Base-by-base conservation (phyloP, 2,797 vertebrate species). In the Melopsittacus undulatus region DNA sequence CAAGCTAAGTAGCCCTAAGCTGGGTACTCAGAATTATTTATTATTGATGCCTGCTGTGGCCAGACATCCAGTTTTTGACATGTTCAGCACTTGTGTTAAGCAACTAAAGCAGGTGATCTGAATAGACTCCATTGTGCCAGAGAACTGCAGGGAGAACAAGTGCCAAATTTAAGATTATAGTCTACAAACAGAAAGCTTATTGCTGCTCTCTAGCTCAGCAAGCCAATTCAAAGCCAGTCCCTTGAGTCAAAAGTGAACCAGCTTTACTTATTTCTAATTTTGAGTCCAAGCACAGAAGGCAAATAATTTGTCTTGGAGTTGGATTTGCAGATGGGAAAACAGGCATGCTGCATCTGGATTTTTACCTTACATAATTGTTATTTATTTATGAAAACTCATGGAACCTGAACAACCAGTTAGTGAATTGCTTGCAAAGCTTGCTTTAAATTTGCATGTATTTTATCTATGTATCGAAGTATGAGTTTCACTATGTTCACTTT, bases 121-220 rank as follows among this genome's bases (percentile, higher is more conserved):
- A 96, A 87, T 88, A 82, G 83, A 87, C 82, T 77, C 57, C 77
- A 69, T 86, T 90, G 80, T 96, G 88, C 83, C 77, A 92, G 77
- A 91, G 80, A 70, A 89, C 83, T 93, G 51, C 61, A 80, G 48
- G 86, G 72, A 90, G 54, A 89, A 49, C 38, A 73, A 92, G 38
- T 90, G 88, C 93, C 94, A 96, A 95, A 73, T 95, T 95, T 90
- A 95, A 95, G 88, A 93, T 96, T 94, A 89, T 95, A 87, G 81
- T 94, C 86, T 95, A 43, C 92, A 89, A 94, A 86, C 70, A 76
- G 74, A 84, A 96, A 91, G 86, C 59, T 94, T 95, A 94, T 40
- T 95, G 42, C 92, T 91, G 63, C 69, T 90, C 7, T 90, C 77
- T 88, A 88, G 51, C 80, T 83, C 77, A 87, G 80, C 67, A 84